Evolutionary conservation across 2,888 invertebrate species (phyloP), one percentile per base, ranked within the genome.

Genomic region (Trilocha varians): DNA sequence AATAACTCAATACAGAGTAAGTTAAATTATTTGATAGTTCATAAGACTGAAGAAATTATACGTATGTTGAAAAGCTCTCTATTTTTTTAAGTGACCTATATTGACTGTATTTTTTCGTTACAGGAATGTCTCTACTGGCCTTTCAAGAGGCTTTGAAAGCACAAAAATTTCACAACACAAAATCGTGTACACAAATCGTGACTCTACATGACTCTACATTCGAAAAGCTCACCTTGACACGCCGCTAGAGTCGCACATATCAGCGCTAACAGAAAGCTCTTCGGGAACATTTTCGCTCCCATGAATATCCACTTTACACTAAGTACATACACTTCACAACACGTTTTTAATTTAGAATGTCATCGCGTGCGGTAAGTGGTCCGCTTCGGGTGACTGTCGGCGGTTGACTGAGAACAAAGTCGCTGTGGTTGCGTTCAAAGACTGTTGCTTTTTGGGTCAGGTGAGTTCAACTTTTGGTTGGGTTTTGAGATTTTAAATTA

Each of bases 161-260:
- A n/a, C n/a, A n/a, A n/a, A n/a, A n/a, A n/a, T 37, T 8, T 35
- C 37, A 34, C 38, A 36, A 32, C 39, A 18, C 16, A 34, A 34
- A 14, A 32, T 13, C 17, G 11, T 9, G 6, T 5, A 11, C 11
- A 25, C 6, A 25, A 25, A 25, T 25, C 2, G 8, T 9, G 11
- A 25, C 5, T 9, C 25, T 9, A 3, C 3, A 25, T 37, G 33
- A 34, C 13, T 45, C 40, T 41, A n/a, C 25, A 38, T 13, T 32
- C 32, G 32, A 52, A 52, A 41, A 36, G 52, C 77, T 76, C 61
- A 84, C 83, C 83, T 84, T 84, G 83, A 83, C 83, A 79, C 64
- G 69, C 62, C 52, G 68, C 67, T 54, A 77, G 51, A 51, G 67
- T 53, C 41, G 62, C 48, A 58, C 65, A 57, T 48, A 70, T 54